Percentiles rank a stretch among this genome's conserved stretches.
Evolutionary conservation across 1,140 invertebrate genomes (phyloP).

Genomic region (Tetragonula clypearis): DNA sequence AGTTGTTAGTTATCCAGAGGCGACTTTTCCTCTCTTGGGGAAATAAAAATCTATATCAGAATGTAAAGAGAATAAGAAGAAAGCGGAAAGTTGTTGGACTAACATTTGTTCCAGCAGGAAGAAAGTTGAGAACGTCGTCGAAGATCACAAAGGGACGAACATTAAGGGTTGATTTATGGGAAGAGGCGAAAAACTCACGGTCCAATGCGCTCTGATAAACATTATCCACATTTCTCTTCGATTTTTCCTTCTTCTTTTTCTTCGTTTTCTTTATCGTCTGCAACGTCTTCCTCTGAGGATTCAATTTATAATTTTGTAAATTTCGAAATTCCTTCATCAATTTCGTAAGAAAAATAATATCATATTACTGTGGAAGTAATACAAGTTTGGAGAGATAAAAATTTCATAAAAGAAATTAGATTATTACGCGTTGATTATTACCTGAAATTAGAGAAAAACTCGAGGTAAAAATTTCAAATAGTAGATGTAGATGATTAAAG

Average conservation of each 20-base stretch:
- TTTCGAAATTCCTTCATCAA: not conserved
- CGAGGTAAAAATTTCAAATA: no score
- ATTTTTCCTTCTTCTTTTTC: not conserved
- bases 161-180: slow-evolving; percentile 50
- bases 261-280: not conserved
- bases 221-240: slow-evolving; percentile 33
- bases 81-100: not conserved
- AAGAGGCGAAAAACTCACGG: slow-evolving; percentile 27
- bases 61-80: not conserved
- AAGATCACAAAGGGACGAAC: slow-evolving; percentile 50
- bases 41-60: not conserved
- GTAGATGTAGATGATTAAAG: no score
- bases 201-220: slow-evolving; percentile 40
- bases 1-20: not conserved
- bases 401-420: not conserved
- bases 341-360: not conserved
- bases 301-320: not conserved
- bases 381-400: not conserved
- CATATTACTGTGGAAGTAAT: not conserved
- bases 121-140: slow-evolving; percentile 48
- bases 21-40: not conserved
- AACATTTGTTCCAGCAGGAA: slow-evolving; percentile 6
- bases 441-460: no score
- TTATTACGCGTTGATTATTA: no score
- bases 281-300: not conserved